These are phyloP conservation scores for Taphrorychus bicolor DNA, from an alignment of 2,888 invertebrate species.

Conservation along the genomic window DNA sequence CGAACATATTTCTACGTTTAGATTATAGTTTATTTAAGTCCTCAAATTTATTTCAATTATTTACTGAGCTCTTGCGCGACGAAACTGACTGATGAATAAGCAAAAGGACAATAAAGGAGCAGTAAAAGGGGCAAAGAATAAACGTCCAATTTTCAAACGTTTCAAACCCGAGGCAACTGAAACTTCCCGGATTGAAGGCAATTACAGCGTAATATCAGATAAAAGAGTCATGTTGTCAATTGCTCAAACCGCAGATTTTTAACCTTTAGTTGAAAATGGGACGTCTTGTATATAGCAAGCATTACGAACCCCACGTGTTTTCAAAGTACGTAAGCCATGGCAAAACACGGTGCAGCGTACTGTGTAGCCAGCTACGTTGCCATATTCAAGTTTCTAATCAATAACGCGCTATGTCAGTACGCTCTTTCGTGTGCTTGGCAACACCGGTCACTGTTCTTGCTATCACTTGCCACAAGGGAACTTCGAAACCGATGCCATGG, in stretches of 20 bases:
- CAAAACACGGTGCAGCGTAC: conserved; percentile 56
- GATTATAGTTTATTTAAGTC: background rate
- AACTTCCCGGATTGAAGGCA: background rate
- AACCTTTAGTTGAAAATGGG: conserved; percentile 5
- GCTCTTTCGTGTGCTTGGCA: conserved; percentile 48
- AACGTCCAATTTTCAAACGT: background rate
- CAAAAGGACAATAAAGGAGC: background rate
- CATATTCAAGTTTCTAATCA: conserved; percentile 54
- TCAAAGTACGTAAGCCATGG: conserved; percentile 37
- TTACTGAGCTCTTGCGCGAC: background rate
- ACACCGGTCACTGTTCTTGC: conserved; percentile 43
- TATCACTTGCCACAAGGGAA: conserved; percentile 36
- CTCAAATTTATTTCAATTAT: background rate
- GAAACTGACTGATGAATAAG: background rate
- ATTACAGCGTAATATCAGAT: background rate
- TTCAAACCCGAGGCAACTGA: background rate
- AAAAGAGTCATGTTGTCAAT: background rate
- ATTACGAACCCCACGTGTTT: conserved; percentile 34
- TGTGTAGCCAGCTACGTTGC: conserved; percentile 57
- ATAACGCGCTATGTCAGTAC: conserved; percentile 54
- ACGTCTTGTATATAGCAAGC: conserved; percentile 36
- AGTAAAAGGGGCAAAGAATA: background rate
- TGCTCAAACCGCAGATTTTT: background rate
- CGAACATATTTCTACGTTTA: background rate
- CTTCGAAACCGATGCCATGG: conserved; percentile 32